phyloP scores from a whole-genome alignment of 2,888 invertebrate genomes.

The Vanessa cardui region DNA sequence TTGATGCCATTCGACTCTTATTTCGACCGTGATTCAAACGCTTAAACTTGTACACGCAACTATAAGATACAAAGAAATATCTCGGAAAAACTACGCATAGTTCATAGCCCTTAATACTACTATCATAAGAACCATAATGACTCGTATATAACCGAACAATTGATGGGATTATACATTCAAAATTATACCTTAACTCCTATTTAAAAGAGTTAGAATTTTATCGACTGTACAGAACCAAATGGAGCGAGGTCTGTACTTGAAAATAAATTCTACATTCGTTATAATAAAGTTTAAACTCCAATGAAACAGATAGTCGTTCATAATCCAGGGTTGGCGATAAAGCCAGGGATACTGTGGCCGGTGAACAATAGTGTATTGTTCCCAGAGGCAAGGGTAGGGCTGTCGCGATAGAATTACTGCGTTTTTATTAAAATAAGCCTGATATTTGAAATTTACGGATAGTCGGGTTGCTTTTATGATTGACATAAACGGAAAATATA shows the following conservation, averaged over 20 bases:
- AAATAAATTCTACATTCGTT: background rate
- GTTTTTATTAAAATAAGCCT: conserved; percentile 2
- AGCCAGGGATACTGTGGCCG: conserved; percentile 39
- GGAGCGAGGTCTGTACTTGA: background rate
- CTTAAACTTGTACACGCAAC: conserved; percentile 15
- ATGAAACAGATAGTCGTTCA: conserved; percentile 13
- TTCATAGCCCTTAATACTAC: conserved; percentile 23
- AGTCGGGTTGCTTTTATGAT: background rate
- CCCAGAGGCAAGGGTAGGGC: conserved; percentile 31
- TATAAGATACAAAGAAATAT: conserved; percentile 4
- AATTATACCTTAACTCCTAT: background rate
- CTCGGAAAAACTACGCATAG: conserved; percentile 26
- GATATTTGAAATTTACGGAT: conserved; percentile 1
- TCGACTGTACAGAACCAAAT: no score
- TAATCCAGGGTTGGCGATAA: conserved; percentile 42
- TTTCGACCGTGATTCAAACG: conserved; percentile 6
- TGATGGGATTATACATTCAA: background rate
- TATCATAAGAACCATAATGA: conserved; percentile 32
- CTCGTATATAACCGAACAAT: conserved; percentile 17
- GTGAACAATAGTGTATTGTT: conserved; percentile 44
- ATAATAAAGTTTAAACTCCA: conserved; percentile 18
- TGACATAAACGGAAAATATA: background rate
- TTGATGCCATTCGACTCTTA: background rate
- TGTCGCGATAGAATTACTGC: conserved; percentile 17
- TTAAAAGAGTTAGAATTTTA: background rate